phyloP scores from a whole-genome alignment of 2,888 invertebrate species.

The Troides aeacus region DNA sequence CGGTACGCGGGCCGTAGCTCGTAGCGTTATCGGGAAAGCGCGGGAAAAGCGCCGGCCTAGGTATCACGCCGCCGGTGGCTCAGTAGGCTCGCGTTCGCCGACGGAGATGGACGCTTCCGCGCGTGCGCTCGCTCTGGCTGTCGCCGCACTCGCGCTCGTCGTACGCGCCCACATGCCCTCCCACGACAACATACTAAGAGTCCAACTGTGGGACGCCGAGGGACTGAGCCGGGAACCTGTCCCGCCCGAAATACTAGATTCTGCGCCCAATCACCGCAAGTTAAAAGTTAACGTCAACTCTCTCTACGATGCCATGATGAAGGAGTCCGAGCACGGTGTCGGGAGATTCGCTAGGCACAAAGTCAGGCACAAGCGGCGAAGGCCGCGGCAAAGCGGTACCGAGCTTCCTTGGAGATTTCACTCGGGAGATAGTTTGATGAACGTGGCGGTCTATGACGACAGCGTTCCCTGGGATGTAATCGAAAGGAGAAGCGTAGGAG shows the following conservation, averaged over 20 bases:
- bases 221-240: constrained; percentile 66
- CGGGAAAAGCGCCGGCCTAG: constrained; percentile 62
- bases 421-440: constrained; percentile 72
- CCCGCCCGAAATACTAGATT: constrained; percentile 41
- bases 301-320: constrained; percentile 65
- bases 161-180: constrained; percentile 67
- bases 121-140: constrained; percentile 58
- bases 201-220: constrained; percentile 75
- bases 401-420: constrained; percentile 78
- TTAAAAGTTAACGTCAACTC: constrained; percentile 66
- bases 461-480: constrained; percentile 76
- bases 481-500: constrained; percentile 55
- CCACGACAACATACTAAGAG: constrained; percentile 72
- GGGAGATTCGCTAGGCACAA: constrained; percentile 68
- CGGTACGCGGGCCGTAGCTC: constrained; percentile 46
- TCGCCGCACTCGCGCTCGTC: constrained; percentile 64
- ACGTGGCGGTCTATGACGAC: constrained; percentile 76
- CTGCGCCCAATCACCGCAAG: constrained; percentile 46
- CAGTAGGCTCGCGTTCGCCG: constrained; percentile 74
- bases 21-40: constrained; percentile 72
- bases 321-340: constrained; percentile 58
- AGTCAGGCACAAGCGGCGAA: constrained; percentile 73
- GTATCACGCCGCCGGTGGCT: constrained; percentile 45
- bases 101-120: constrained; percentile 63
- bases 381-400: constrained; percentile 62